Base-by-base conservation (phyloP, 1,140 invertebrate genomes). In the Drosophila suzukii region DNA sequence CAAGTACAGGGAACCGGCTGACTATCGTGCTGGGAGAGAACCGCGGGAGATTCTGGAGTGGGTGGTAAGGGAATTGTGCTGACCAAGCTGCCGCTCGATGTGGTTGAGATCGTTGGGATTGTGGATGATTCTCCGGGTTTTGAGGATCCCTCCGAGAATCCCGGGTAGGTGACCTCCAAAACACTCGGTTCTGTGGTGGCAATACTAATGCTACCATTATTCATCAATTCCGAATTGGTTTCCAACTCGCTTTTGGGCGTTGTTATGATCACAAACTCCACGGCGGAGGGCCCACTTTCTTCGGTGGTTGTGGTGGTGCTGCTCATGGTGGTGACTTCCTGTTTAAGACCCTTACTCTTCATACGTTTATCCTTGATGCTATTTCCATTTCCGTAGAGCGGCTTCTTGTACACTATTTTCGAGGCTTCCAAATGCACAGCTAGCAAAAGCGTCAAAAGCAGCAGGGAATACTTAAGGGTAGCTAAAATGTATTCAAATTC, bases 1-100 rank as follows among this genome's bases (percentile, higher is more conserved):
- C 95, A 96, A 44, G 93, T 93, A 76, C 95, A 96, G 8, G 94
- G 94, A 53, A 93, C 81, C 12, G 93, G 91, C 54, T 90, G 55
- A 27, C 75, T 84, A 2, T 57, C 58, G 27, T 6, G 38, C 17
- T 4, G 62, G 15, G 55, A 71, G 0, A 15, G 1, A 0, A 74
- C 66, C 32, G 79, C 44, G 0, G 41, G 10, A 2, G 32, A 44
- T 17, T 0, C 49, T 10, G 77, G 59, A 8, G 47, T 72, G 3
- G 81, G 76, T 20, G 83, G 84, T n/a, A 53, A 54, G 2, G 77
- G 81, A 36, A 89, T 43, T 4, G 80, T 90, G 15, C 66, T 88
- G 43, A 27, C 56, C 43, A 70, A 7, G 5, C 51, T 57, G 7
- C 61, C 72, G 7, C 58, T 75, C 11, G 43, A 50, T 0, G 51